Base-by-base conservation (phyloP, 2,888 invertebrate species). In the Pteria penguin region DNA sequence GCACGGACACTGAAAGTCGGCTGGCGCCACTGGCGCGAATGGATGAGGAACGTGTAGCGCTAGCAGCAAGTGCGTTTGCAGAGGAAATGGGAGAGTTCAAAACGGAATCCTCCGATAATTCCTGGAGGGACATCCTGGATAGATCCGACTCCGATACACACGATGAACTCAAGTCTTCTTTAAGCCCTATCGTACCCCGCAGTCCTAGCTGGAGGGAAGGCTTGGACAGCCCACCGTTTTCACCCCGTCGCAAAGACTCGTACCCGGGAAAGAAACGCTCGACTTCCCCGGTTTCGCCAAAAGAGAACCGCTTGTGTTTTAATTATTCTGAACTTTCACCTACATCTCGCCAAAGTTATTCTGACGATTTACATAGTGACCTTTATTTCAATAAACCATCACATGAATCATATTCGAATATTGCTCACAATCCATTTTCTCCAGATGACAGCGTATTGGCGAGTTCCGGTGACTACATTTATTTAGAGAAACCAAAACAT, bases 191-290 rank as follows among this genome's bases (percentile, higher is more conserved):
- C 5, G 90, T 89, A 0, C 91, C 91, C 0, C 82, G 89, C n/a
- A 90, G 90, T 76, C 91, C 91, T 2, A 89, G 88, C 67, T 89
- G 91, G 90, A 79, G 89, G 22, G 89, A 89, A 72, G 89, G 89
- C 4, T 71, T 89, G 8, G 88, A 89, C 31, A 89, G 88, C 63
- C 89, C 89, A 1, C 89, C 89, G 29, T 89, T 89, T 75, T 89
- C 89, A 18, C 89, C 89, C 1, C 75, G 87, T 26, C 76, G 89
- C n/a, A 76, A 86, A 26, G 89, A 89, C 66, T 87, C 86, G n/a
- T 89, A 89, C 71, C 89, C 89, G 0, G 88, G 88, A 0, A 89
- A 88, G 78, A 81, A 85, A 29, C 80, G 87, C n/a, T 76, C 78
- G 1, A 84, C 88, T 0, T 89, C 90, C 3, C 85, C 88, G 0